Percentiles rank a stretch among this genome's conserved stretches.
Conservation (phyloP, 2,797 vertebrate genomes). For the Sardinella longiceps region DNA sequence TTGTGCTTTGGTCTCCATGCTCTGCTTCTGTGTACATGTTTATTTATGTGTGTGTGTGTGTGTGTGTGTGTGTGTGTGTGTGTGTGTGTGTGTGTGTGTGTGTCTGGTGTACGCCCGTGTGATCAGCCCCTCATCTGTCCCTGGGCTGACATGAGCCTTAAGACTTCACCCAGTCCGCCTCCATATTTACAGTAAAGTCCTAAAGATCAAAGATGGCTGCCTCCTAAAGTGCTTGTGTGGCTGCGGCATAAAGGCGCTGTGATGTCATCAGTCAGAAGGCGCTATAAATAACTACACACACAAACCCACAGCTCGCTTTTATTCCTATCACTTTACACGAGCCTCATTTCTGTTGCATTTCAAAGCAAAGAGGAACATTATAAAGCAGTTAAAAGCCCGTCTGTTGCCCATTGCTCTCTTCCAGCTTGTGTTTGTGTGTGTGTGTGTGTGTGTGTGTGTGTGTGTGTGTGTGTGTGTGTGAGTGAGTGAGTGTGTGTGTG, state of each 20-base stretch:
- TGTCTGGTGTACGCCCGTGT: background rate
- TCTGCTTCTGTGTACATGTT: background rate
- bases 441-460: background rate
- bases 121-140: constrained; percentile 14
- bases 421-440: background rate
- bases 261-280: background rate
- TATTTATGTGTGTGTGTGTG: background rate
- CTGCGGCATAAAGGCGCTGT: background rate
- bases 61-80: background rate
- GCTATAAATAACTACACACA: constrained; percentile 13
- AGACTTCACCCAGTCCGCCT: background rate
- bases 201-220: background rate
- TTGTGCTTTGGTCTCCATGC: background rate
- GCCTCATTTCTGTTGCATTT: background rate
- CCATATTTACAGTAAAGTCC: constrained; percentile 16
- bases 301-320: background rate
- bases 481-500: background rate
- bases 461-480: background rate
- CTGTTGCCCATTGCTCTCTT: background rate
- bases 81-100: constrained; percentile 2
- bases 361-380: background rate
- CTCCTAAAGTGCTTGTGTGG: background rate
- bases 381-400: background rate
- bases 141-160: background rate
- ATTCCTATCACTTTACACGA: background rate